Evolutionary conservation across 1,140 invertebrate species (phyloP).

Genomic region (Meloidogyne chitwoodi): DNA sequence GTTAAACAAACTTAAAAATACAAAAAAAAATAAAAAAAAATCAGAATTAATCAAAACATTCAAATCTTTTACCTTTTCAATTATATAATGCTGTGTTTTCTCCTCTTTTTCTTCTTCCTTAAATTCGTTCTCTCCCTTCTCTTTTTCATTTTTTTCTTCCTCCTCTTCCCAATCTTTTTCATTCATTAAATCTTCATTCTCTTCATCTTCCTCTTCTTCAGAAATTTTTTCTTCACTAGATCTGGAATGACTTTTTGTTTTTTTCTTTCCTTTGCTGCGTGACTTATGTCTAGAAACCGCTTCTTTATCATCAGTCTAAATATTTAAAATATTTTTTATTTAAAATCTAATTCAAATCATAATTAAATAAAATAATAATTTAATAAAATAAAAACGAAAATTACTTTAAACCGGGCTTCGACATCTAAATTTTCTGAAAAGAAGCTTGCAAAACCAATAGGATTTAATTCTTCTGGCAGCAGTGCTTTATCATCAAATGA

Average conservation of each 20-base stretch:
- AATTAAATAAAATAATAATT: not conserved
- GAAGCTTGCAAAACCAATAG: constrained; percentile 55
- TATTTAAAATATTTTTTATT: too few relatives aligned
- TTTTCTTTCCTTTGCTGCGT: constrained; percentile 34
- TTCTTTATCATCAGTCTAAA: constrained; percentile 41
- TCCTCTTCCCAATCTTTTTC: constrained; percentile 30
- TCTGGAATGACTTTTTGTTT: constrained; percentile 3
- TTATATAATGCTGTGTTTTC: constrained; percentile 8
- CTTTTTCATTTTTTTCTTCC: constrained; percentile 27
- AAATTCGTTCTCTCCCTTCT: constrained; percentile 23
- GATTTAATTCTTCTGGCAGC: constrained; percentile 53
- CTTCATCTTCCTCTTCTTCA: constrained; percentile 31
- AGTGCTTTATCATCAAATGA: constrained; percentile 45
- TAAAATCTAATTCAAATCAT: too few relatives aligned
- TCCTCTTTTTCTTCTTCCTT: constrained; percentile 6
- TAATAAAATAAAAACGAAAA: too few relatives aligned
- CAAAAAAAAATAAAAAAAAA: too few relatives aligned
- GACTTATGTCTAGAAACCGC: constrained; percentile 45
- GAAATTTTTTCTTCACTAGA: not conserved
- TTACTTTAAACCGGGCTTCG: constrained; percentile 47
- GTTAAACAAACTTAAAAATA: too few relatives aligned
- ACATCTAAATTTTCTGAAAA: constrained; percentile 48
- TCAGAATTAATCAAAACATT: too few relatives aligned
- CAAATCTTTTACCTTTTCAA: not conserved
- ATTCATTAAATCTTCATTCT: constrained; percentile 35